Evolutionary conservation across 2,797 vertebrate genomes (phyloP), one percentile per base, ranked within the genome.

Genomic region (Anas bernieri): DNA sequence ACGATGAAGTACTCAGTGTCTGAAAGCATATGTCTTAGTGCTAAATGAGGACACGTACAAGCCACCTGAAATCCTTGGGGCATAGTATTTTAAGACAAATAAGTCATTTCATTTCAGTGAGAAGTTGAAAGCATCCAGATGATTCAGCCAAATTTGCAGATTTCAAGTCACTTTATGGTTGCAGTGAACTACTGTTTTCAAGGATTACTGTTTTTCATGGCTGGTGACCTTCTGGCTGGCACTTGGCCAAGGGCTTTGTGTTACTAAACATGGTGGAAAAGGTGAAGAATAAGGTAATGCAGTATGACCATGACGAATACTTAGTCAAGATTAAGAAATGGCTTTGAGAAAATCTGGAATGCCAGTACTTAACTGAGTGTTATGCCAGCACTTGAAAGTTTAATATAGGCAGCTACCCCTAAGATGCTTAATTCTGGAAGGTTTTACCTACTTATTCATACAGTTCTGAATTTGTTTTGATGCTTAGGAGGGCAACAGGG

Each of bases 11-110:
- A 88, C 73, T 95, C 67, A 35, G 69, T 86, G 91, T 93, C 87
- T 94, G 63, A 83, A 94, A 96, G 86, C 94, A 91, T 88, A 35
- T 73, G 89, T 83, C 59, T 8, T 76, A 25, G 83, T 84, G 93
- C 74, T 95, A 94, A 90, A 81, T 50, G 83, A 96, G 92, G 93
- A 96, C 92, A 86, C 30, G 39, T 39, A 0, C 22, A 66, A 82
- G 85, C 83, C 92, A 97, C 93, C 92, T 97, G 91, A 96, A 93
- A 69, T 92, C 85, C 66, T 84, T 64, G 64, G 85, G 66, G 83
- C 37, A n/a, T 45, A 50, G 35, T 88, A 28, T 82, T 90, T 89
- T 90, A 70, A 86, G 80, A 86, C 77, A 92, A 95, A 88, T 80
- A 82, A 92, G 70, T 86, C 63, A 46, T 68, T 93, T 96, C 22